Percentiles rank a stretch among this genome's conserved stretches.
Conservation (phyloP, 2,888 invertebrate genomes). For the Lordiphosa andalusiaca region DNA sequence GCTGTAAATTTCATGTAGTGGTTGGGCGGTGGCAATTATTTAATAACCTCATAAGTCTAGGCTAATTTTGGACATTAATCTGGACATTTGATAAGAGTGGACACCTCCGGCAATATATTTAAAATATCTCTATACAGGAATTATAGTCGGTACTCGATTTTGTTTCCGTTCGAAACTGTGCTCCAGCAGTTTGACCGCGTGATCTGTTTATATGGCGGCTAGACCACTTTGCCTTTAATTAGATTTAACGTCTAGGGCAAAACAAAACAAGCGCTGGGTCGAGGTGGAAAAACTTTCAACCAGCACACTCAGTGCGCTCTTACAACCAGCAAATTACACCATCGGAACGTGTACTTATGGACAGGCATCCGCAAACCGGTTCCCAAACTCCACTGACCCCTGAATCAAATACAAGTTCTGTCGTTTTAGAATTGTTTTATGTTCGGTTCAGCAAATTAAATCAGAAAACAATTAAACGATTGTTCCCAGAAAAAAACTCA, state of each 20-base stretch:
- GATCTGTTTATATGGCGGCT: conserved; percentile 4
- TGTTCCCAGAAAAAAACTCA: conserved; percentile 29
- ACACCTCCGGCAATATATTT: conserved; percentile 24
- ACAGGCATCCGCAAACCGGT: conserved; percentile 45
- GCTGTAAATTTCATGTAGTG: no score
- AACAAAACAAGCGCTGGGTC: conserved; percentile 8
- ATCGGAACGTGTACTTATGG: conserved; percentile 50
- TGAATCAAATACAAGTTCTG: conserved; percentile 16
- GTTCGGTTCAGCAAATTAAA: conserved; percentile 20
- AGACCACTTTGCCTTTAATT: conserved; percentile 34
- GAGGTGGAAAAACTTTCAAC: conserved; percentile 7
- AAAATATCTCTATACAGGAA: conserved; percentile 20
- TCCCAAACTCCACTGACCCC: conserved; percentile 23
- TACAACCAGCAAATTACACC: conserved; percentile 23
- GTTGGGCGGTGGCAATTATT: no score
- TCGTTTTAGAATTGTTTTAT: conserved; percentile 53
- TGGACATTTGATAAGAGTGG: no score
- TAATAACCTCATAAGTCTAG: no score
- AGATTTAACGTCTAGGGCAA: conserved; percentile 21
- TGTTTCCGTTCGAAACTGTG: background rate
- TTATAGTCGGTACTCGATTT: conserved; percentile 15
- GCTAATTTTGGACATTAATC: no score
- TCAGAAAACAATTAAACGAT: conserved; percentile 2
- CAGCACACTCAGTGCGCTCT: conserved; percentile 4
- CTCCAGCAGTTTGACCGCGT: background rate